Evolutionary conservation across 2,113 vertebrate genomes (phyloP), one percentile per base, ranked within the genome.

Genomic region (Lepisosteus osseus): DNA sequence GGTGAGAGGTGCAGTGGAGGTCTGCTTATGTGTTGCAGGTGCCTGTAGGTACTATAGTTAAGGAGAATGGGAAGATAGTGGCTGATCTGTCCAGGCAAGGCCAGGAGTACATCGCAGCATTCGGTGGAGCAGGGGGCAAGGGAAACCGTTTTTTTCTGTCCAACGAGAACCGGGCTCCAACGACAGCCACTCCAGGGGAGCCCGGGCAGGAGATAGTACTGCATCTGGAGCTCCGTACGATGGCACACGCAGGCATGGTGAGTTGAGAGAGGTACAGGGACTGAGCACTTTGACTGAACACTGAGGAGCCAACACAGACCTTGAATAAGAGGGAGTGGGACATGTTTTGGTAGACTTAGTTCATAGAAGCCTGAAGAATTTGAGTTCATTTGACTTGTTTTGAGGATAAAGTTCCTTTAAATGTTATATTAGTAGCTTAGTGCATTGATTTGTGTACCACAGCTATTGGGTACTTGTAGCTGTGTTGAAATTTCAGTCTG

Each of bases 241-340:
- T 98, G 89, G 97, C 96, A 45, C 96, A 99, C 2, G 96, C 94
- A 0, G 97, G 96, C 47, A 71, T 99, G 95, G 97, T 99, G 77
- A 83, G 29, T 29, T 29, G 82, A 2, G 55, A 54, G 54, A 42
- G 11, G 29, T 29, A 29, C 29, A 29, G 29, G 29, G 29, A 29
- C 29, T 29, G 29, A 29, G 29, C 29, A 29, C 29, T 29, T 29
- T 29, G 29, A 29, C 29, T 29, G 29, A 29, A 29, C 29, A 29
- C 29, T 29, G 29, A 29, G 29, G 29, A 29, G 29, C 29, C 29
- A 29, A 29, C 29, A 29, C 29, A 29, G 29, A 29, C 29, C 29
- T 29, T 29, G 1, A 1, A 29, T 29, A 1, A 29, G 29, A 29
- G 29, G 29, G 29, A 29, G 43, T 45, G 41, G 14, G 8, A 7